These are phyloP conservation scores for Trachymyrmex septentrionalis DNA, from an alignment of 1,140 invertebrate species.

Conservation along the genomic window DNA sequence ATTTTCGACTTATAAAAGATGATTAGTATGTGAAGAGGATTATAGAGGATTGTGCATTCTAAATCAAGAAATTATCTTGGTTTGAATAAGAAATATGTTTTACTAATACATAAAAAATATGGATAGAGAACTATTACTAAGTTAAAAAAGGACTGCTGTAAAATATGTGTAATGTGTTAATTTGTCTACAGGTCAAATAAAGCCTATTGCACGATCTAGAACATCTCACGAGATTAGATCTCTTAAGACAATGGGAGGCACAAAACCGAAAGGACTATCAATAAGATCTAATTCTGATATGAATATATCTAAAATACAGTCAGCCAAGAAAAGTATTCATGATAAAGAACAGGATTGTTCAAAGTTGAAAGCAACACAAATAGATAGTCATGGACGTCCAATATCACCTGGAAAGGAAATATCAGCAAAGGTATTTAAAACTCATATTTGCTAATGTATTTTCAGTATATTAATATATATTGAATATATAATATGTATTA, in stretches of 20 bases:
- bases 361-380: conserved; percentile 60
- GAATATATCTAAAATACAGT: conserved; percentile 60
- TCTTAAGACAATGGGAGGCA: conserved; percentile 43
- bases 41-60: neutral
- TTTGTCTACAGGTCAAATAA: conserved; percentile 33
- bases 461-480: neutral
- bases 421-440: conserved; percentile 69
- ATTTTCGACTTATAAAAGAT: neutral
- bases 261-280: conserved; percentile 76
- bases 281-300: conserved; percentile 76
- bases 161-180: conserved; percentile 11
- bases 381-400: conserved; percentile 40
- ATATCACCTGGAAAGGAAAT: conserved; percentile 61
- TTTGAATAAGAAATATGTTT: neutral
- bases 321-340: neutral
- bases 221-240: conserved; percentile 48
- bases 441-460: neutral
- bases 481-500: neutral
- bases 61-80: neutral
- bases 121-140: neutral
- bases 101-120: neutral
- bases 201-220: conserved; percentile 35
- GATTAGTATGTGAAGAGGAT: neutral
- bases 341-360: conserved; percentile 18
- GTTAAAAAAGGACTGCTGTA: neutral